Evolutionary conservation across 2,797 vertebrate genomes (phyloP).

Genomic region (Sciurus carolinensis): DNA sequence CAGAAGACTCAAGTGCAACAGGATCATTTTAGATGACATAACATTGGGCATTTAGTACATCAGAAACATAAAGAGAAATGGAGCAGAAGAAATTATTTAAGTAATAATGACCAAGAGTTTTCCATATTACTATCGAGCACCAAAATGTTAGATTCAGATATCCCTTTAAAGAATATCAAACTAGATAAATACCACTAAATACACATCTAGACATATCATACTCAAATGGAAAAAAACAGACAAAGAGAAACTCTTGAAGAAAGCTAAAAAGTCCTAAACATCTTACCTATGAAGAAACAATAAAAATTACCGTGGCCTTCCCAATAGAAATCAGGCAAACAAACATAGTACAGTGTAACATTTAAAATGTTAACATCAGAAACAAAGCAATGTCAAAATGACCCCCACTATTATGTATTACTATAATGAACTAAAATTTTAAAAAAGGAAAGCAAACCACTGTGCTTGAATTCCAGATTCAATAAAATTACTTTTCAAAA

Average conservation of each 20-base stretch:
- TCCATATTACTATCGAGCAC: not conserved
- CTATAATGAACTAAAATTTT: not conserved
- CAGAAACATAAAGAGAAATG: not conserved
- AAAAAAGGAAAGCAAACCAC: not conserved
- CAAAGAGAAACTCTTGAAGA: not conserved
- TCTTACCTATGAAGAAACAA: not conserved
- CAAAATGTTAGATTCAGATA: not conserved
- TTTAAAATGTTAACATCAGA: not conserved
- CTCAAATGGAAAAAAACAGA: not conserved
- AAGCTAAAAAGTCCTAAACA: not conserved
- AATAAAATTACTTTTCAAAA: not conserved
- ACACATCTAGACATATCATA: not conserved
- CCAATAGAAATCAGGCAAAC: not conserved
- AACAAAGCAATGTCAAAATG: not conserved
- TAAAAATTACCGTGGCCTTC: not conserved
- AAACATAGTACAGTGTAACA: not conserved
- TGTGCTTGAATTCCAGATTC: not conserved
- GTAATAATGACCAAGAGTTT: not conserved
- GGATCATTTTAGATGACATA: not conserved
- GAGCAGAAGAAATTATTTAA: not conserved
- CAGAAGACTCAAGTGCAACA: no score
- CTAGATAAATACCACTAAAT: not conserved
- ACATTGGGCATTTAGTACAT: not conserved
- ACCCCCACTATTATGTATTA: no score
- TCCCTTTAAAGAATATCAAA: not conserved